Base-by-base conservation (phyloP, 2,113 vertebrate species). In the Oryzias curvinotus region DNA sequence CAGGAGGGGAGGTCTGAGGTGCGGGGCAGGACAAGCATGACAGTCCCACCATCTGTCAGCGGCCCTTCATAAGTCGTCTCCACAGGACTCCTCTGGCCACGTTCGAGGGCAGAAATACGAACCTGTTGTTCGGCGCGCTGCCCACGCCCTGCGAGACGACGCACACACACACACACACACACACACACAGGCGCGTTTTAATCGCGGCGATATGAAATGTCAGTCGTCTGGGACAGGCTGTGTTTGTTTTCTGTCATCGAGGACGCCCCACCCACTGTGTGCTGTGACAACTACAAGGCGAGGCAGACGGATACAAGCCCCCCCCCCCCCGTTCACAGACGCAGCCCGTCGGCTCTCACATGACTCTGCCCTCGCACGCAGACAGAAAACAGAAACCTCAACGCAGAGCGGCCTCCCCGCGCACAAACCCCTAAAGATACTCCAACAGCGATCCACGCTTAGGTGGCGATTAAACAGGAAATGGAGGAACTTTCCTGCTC, bases 181-280 rank as follows among this genome's bases (percentile, higher is more conserved):
- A 44, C 68, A 68, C 56, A 42, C 44, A 56, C 25, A 18, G 54
- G 46, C 73, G 18, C 46, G 55, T 71, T 82, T 78, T 72, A 63
- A 65, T 80, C 68, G 15, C 2, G 14, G 58, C 26, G 62, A 71
- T 69, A 58, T 45, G 42, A 76, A 71, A 84, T 72, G 84, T 78
- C 81, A 74, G 51, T 70, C 28, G 56, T 73, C 61, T 68, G 72
- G 75, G 67, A 62, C 52, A 23, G 63, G 62, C 65, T 62, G 48
- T 79, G 47, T 86, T 85, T 88, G 84, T 71, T 75, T 84, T 82
- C 77, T 65, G 66, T 80, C 63, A 21, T 45, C 0, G 18, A 49
- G 61, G 62, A 55, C 3, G 46, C 82, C 83, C 68, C 81, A 46
- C 64, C 74, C 56, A 47, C 76, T 70, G 82, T 75, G 63, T 71